phyloP scores from a whole-genome alignment of 1,140 invertebrate species.

The Cydia strobilella region DNA sequence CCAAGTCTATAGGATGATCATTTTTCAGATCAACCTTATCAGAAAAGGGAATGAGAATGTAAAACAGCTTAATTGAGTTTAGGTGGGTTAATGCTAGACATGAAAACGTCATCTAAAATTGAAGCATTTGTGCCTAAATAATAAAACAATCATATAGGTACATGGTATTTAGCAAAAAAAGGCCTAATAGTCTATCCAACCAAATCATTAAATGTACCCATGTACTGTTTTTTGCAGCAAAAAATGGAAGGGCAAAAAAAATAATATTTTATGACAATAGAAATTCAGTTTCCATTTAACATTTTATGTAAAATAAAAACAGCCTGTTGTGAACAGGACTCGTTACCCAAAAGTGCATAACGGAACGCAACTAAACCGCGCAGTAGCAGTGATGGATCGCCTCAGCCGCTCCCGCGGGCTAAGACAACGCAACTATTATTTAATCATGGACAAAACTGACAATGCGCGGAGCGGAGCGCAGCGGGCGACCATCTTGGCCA shows the following conservation, averaged over 20 bases:
- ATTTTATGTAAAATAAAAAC: neutral
- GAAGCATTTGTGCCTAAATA: too few relatives aligned
- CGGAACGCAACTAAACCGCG: constrained; percentile 6
- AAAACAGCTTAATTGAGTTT: neutral
- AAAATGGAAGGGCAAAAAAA: too few relatives aligned
- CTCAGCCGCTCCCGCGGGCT: constrained; percentile 16
- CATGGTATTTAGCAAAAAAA: too few relatives aligned
- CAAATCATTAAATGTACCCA: too few relatives aligned
- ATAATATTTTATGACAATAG: too few relatives aligned
- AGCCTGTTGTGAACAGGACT: neutral
- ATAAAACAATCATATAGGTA: too few relatives aligned
- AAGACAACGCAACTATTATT: constrained; percentile 16
- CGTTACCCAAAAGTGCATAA: constrained; percentile 14
- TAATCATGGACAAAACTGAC: constrained; percentile 5
- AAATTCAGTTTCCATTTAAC: neutral
- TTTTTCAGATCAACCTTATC: neutral
- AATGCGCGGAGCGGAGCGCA: neutral
- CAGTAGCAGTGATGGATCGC: constrained; percentile 13
- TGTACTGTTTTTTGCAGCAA: too few relatives aligned
- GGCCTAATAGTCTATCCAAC: too few relatives aligned
- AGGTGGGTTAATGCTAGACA: neutral
- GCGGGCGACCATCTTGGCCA: neutral
- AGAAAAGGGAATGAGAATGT: neutral
- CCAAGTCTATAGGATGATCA: neutral
- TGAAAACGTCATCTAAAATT: too few relatives aligned